Base-by-base conservation (phyloP, 2,113 vertebrate genomes). In the Silurus meridionalis region DNA sequence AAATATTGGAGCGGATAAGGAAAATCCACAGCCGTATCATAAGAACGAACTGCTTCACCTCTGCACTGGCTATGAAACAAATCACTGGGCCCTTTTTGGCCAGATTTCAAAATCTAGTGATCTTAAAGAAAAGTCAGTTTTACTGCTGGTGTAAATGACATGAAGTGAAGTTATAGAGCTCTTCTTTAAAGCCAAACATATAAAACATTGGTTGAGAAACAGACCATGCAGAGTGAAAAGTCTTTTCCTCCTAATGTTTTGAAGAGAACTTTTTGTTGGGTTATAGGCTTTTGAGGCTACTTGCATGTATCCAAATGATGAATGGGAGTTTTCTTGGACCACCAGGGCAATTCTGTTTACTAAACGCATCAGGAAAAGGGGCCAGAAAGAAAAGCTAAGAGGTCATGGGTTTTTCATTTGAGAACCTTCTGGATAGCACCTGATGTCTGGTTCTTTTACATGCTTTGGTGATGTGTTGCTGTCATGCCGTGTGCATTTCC, bases 281-380 rank as follows among this genome's bases (percentile, higher is more conserved):
- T 86, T 88, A 88, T 71, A 81, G 83, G 84, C 14, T 46, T 71
- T 50, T 74, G 8, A 74, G 46, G 46, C 48, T 78, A 72, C n/a
- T 75, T 85, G 80, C 85, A 80, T 84, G 48, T 72, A 48, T 82
- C 60, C 28, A 82, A 48, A 80, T 87, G 86, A 83, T 82, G 69
- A 86, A 88, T 88, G 61, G 74, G 46, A 74, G 21, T 77, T 55
- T 84, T 63, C 21, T 85, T 57, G 61, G 87, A 90, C 89, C 83
- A 85, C 85, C 85, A 69, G 83, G 83, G 85, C 67, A 85, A 85
- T 88, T 80, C 63, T 85, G 75, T 87, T 90, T 85, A 90, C 67
- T 60, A 80, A 83, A 61, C 23, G 53, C 48, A 75, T 75, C 72
- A 75, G 72, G 10, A 75, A n/a, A 48, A 75, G 48, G 23, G 72